These are phyloP conservation scores for Panzeria rudis DNA, from an alignment of 2,888 invertebrate genomes.

Conservation along the genomic window DNA sequence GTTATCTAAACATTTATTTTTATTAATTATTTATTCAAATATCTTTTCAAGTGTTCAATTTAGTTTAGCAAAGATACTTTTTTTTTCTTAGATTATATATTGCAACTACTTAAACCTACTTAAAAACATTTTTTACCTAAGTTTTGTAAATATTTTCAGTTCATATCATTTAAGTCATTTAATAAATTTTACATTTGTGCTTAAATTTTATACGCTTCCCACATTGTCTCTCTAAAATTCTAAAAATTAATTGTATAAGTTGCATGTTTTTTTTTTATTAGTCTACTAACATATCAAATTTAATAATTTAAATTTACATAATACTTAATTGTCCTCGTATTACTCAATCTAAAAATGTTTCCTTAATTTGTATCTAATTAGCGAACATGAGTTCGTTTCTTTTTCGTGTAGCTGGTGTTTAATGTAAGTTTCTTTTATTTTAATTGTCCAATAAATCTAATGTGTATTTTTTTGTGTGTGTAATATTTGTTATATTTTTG, in stretches of 20 bases:
- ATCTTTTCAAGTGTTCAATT: slow-evolving; percentile 53
- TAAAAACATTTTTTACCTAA: slow-evolving; percentile 26
- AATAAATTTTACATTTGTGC: slow-evolving; percentile 58
- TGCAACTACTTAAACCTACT: slow-evolving; percentile 47
- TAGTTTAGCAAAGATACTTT: slow-evolving; percentile 37
- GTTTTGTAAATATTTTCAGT: slow-evolving; percentile 31
- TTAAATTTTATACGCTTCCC: slow-evolving; percentile 1
- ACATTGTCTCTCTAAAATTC: not conserved
- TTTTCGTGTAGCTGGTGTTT: slow-evolving; percentile 15
- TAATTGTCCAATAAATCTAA: slow-evolving; percentile 5
- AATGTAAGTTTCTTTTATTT: not conserved
- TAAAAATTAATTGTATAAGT: slow-evolving; percentile 6
- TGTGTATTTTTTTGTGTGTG: slow-evolving; percentile 12
- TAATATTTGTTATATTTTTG: slow-evolving; percentile 54
- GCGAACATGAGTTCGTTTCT: not conserved
- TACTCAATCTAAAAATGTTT: slow-evolving; percentile 34
- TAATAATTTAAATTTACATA: not conserved
- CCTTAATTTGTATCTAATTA: slow-evolving; percentile 17
- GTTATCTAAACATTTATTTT: slow-evolving; percentile 13
- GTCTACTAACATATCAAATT: slow-evolving; percentile 45
- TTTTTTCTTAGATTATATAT: slow-evolving; percentile 58
- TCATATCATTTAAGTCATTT: slow-evolving; percentile 19
- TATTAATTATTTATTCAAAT: slow-evolving; percentile 12
- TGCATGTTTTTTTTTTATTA: slow-evolving; percentile 41
- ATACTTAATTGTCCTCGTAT: not conserved